Base-by-base conservation (phyloP, 1,140 invertebrate genomes). In the Drosophila burlai region DNA sequence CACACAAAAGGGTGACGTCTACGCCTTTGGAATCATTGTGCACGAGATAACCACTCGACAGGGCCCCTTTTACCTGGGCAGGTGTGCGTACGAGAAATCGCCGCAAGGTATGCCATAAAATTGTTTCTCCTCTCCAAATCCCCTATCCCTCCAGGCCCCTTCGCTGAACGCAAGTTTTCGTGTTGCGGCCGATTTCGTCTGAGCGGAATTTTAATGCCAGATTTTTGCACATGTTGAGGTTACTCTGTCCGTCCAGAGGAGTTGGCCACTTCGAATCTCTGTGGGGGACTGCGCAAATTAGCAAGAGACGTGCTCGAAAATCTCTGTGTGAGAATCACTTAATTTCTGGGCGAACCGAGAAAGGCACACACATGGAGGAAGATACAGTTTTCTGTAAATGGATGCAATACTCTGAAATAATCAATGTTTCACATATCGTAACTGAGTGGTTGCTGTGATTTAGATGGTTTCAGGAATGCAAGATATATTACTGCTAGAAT, bases 11-110 rank as follows among this genome's bases (percentile, higher is more conserved):
- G 98, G 96, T 1, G 98, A 99, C 92, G 96, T 99, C 1, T 99
- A 98, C 91, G 98, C 98, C 26, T 99, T 99, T 92, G 97, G 95
- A n/a, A 98, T 99, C 79, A 98, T 99, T 74, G 95, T 98, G 69
- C 97, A 99, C 85, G 98, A 99, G 94, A 98, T 99, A 66, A 95
- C 97, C 21, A 95, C 96, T 63, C 94, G 97, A 66, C 96, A 97
- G 93, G 98, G 98, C 29, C 96, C 96, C 9, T 99, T 99, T 92
- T 98, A 97, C 93, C 91, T 98, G 45, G 96, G 96, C 45, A 93
- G 96, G 46, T 93, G 94, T 58, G 60, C 61, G 16, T 80, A 68
- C 45, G 93, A 95, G 61, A 93, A 95, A 66, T 93, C 95, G 55
- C 96, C 97, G 4, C 95, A 95, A 94, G 97, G 96, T 96, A 93